Base-by-base conservation (phyloP, 2,888 invertebrate species). In the Marronus borbonicus region DNA sequence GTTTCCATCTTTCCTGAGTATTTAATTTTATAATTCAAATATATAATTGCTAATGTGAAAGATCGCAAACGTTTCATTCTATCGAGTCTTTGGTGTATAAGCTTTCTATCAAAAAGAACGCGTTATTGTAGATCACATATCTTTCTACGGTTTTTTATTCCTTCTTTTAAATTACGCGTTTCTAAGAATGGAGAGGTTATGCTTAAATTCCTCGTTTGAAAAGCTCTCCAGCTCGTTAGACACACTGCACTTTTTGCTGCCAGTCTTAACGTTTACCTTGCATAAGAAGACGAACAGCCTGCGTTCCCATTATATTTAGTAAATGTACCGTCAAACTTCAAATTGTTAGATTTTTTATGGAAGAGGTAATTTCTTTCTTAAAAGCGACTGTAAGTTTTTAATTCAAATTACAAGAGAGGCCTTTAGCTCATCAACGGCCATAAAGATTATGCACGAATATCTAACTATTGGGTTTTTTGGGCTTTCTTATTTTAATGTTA, bases 311-410 rank as follows among this genome's bases (percentile, higher is more conserved):
- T 60, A 49, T 14, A 44, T 60, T 7, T 36, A 4, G 50, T 68
- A 50, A 68, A 68, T 60, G 72, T 60, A 60, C 60, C 72, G 72
- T 49, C 44, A 74, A 74, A 74, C 44, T 74, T 49, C 12, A 39
- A 74, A 72, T 39, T 24, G 28, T 68, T 14, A 49, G 14, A 12
- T 36, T 10, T 44, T 60, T 74, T 44, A 60, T 49, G 14, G 39
- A 74, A 20, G 3, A 58, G 10, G 44, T 58, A 74, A 74, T 74
- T 62, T 74, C 24, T 62, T 60, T 74, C 39, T 62, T 24, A 17
- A 62, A 44, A 20, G 44, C n/a, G 17, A 60, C 39, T 17, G 52
- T 36, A 58, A 60, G 24, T 68, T 68, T 28, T 28, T 24, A n/a
- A 68, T 50, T 52, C n/a, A 68, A 49, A 24, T 1, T 44, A 44